Evolutionary conservation across 1,140 invertebrate species (phyloP), one percentile per base, ranked within the genome.

Genomic region (Drosophila ogumai): DNA sequence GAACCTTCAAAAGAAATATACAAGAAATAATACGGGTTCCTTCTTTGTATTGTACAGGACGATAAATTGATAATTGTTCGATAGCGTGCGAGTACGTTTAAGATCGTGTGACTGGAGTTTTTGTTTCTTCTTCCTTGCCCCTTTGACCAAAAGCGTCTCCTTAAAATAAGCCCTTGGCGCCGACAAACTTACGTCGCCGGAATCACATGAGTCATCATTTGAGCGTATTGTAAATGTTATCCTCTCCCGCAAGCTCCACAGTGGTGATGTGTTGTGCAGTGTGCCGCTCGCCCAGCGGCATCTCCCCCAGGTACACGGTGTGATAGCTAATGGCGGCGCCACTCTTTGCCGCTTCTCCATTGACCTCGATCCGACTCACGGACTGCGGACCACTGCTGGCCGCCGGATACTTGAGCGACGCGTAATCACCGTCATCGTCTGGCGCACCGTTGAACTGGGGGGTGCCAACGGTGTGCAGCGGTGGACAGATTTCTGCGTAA

Each of bases 401-500:
- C 52, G 60, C 52, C 17, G 77, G 69, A 82, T 91, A 91, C 47
- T 67, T 82, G 13, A 92, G 84, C n/a, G 91, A 92, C 3, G 91
- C 91, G 28, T 92, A 92, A 25, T 92, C 91, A 7, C 91, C 91
- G 52, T 88, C 91, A 57, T 81, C 71, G 13, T 73, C 67, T 10
- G 49, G 73, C 46, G 82, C 59, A 54, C 75, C 79, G 9, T 76
- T 85, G 9, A 81, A 17, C 41, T 78, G 85, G 19, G 84, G 78
- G 55, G 67, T 86, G 25, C 88, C 81, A 40, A 74, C 75, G 28
- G 81, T 88, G 17, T 82, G 74, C 12, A 82, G 82, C 25, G 88
- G 90, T 44, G 93, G 92, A 75, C 94, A 94, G 40, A 95, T 94
- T 76, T 95, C 94, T 43, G 94, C 94, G 75, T 95, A 95, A 69